Evolutionary conservation across 2,113 vertebrate species (phyloP), one percentile per base, ranked within the genome.

Genomic region (Turdus rufiventris): DNA sequence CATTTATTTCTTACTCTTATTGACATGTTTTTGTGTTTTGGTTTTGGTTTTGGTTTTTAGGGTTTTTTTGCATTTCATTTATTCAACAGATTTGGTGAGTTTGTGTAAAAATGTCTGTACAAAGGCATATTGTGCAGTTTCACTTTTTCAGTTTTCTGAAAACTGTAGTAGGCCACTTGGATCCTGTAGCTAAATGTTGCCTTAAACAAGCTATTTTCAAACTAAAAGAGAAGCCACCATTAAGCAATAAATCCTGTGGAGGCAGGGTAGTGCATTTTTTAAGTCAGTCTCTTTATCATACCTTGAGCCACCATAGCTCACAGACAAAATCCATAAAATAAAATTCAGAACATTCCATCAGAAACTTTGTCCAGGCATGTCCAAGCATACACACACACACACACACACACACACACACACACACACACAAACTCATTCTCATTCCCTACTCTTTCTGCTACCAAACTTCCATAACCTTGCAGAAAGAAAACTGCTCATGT

Each of bases 281-380:
- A 71, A 17, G 24, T 8, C 10, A 14, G 10, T 54, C 48, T 54
- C 40, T 29, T 62, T 48, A 13, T n/a, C n/a, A 40, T 5, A 25
- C 5, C 7, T 20, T 48, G 29, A n/a, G n/a, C n/a, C 28, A 47
- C 23, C 5, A 29, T 14, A 47, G 21, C 0, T 1, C 29, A 29
- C 29, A 8, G 6, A 19, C 6, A n/a, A 47, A 78, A 71, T n/a
- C n/a, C n/a, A n/a, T n/a, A n/a, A n/a, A n/a, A n/a, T n/a, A n/a
- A n/a, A n/a, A 38, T 11, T 40, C n/a, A 40, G 17, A 51, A 36
- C 25, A 42, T 50, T 65, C 7, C 4, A 25, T 42, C 25, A 42
- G 25, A 36, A 76, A 21, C 8, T 29, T 57, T 6, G 8, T 42
- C 20, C 43, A 42, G 36, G 20, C 38, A 38, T 38, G 38, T 24